Conservation (phyloP, 2,113 vertebrate genomes). For the Rhipidura dahli region DNA sequence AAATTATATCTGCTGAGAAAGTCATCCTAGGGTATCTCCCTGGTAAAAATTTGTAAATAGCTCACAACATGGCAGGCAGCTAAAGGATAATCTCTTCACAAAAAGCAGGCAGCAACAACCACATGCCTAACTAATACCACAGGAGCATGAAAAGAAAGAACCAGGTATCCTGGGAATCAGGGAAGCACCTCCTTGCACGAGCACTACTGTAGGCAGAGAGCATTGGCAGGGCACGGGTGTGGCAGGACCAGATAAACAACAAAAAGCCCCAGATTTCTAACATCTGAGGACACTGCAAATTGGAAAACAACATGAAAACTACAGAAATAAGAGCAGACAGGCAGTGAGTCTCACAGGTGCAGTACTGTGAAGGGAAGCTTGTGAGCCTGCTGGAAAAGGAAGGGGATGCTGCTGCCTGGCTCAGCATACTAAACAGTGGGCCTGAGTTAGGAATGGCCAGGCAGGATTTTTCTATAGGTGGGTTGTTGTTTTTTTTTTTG, state of each 20-base stretch:
- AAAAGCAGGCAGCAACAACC: background rate
- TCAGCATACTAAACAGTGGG: background rate
- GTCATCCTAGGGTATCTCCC: background rate
- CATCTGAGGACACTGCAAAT: background rate
- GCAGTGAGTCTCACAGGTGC: background rate
- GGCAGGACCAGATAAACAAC: background rate
- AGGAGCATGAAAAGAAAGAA: background rate
- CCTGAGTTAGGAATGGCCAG: background rate
- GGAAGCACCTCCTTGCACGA: background rate
- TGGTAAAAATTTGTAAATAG: background rate
- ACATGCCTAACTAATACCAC: background rate
- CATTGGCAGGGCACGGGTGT: background rate
- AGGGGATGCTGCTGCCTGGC: background rate
- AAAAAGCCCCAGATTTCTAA: background rate
- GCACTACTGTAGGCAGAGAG: background rate
- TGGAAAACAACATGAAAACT: background rate
- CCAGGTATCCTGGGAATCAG: background rate
- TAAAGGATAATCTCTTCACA: background rate
- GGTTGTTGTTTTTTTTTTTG: background rate
- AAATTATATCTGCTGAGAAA: background rate
- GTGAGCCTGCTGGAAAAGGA: background rate
- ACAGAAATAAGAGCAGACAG: background rate
- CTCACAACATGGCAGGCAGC: background rate
- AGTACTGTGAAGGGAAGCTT: background rate
- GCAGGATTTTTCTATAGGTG: background rate